Percentiles rank a stretch among this genome's conserved stretches.
These are phyloP conservation scores for Microcebus murinus DNA, from an alignment of 2,113 vertebrate genomes.

Conservation along the genomic window DNA sequence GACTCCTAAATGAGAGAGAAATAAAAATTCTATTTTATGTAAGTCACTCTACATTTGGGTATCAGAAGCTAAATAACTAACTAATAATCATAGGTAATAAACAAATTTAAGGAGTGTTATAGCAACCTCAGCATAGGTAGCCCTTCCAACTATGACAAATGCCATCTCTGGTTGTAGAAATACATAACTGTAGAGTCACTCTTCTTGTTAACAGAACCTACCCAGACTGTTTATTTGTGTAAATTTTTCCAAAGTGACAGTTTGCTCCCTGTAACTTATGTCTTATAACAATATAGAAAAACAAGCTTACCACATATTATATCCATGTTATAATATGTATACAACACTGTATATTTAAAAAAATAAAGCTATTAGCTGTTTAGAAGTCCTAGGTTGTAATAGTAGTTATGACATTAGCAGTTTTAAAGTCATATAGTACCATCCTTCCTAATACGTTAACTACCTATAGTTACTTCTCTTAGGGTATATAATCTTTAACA, in stretches of 20 bases:
- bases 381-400: background rate
- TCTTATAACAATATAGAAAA: background rate
- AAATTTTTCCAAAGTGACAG: background rate
- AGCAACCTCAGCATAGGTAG: background rate
- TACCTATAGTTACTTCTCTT: background rate
- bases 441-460: background rate
- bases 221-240: background rate
- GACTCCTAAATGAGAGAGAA: constrained; percentile 6
- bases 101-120: background rate
- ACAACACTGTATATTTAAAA: background rate
- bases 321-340: background rate
- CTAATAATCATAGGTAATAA: background rate
- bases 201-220: background rate
- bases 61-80: background rate
- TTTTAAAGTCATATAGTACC: background rate
- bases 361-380: background rate
- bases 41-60: background rate
- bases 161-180: background rate
- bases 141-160: background rate
- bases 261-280: background rate
- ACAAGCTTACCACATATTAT: background rate
- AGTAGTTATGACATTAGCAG: background rate
- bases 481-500: background rate
- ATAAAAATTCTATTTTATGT: background rate
- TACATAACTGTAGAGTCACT: background rate